Percentiles rank a stretch among this genome's conserved stretches.
These are phyloP conservation scores for Dicranocentrus wangi DNA, from an alignment of 2,888 invertebrate genomes.

Conservation along the genomic window DNA sequence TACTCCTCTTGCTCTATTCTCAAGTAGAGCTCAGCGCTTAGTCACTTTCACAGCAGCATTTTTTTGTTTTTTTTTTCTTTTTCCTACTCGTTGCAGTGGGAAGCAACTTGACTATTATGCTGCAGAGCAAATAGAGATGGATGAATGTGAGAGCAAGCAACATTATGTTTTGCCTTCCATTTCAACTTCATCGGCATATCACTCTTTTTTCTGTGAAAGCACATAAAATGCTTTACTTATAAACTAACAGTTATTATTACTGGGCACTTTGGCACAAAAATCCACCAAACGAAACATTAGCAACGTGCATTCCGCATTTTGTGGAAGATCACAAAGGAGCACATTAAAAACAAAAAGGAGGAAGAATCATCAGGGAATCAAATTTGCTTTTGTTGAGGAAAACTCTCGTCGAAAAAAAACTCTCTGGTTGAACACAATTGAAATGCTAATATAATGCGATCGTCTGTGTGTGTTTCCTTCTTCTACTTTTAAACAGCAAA, in stretches of 20 bases:
- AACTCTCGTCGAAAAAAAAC: background rate
- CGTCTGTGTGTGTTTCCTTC: background rate
- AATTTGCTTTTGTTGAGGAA: constrained; percentile 27
- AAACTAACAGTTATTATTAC: constrained; percentile 31
- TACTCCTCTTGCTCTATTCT: constrained; percentile 25
- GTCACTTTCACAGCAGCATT: constrained; percentile 35
- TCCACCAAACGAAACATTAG: constrained; percentile 5
- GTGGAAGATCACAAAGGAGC: constrained; percentile 25
- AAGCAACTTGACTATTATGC: background rate
- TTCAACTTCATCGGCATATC: constrained; percentile 24
- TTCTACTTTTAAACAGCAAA: background rate
- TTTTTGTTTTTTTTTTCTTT: background rate
- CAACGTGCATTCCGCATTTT: constrained; percentile 23
- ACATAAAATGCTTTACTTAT: constrained; percentile 41
- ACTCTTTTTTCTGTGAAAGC: constrained; percentile 41
- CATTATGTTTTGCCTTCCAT: background rate
- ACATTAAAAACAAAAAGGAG: constrained; percentile 27
- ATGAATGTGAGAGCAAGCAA: constrained; percentile 1
- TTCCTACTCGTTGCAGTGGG: background rate
- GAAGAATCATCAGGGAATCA: constrained; percentile 38
- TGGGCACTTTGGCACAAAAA: constrained; percentile 60
- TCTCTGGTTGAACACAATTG: constrained; percentile 14
- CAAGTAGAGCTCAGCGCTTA: constrained; percentile 43
- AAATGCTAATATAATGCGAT: constrained; percentile 45
- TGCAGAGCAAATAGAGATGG: constrained; percentile 27